phyloP scores from a whole-genome alignment of 2,113 vertebrate genomes.

The Physeter macrocephalus region DNA sequence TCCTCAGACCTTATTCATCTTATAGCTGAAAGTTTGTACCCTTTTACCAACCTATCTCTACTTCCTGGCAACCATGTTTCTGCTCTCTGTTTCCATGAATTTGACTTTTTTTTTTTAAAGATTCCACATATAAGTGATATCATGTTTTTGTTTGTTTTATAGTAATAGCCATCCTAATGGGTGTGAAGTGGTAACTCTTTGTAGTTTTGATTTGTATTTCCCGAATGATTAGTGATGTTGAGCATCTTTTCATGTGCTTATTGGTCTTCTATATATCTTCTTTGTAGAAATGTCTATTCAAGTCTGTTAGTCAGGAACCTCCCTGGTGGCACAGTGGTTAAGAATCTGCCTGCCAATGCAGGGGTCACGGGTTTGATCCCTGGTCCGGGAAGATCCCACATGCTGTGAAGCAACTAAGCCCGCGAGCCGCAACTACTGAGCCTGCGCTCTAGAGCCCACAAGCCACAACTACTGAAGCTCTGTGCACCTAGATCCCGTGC shows the following conservation, averaged over 20 bases:
- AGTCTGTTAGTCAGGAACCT: neutral
- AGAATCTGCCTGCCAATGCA: too few species aligned
- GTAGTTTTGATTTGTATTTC: neutral
- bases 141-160: neutral
- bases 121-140: neutral
- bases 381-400: too few species aligned
- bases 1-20: neutral
- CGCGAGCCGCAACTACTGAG: too few species aligned
- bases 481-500: accelerated
- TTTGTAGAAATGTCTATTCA: neutral
- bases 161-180: neutral
- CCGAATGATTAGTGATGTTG: neutral
- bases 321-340: too few species aligned
- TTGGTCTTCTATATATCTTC: neutral
- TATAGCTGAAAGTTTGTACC: neutral
- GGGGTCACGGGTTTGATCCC: too few species aligned
- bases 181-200: neutral
- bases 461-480: too few species aligned
- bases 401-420: too few species aligned
- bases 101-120: neutral
- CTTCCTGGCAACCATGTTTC: neutral
- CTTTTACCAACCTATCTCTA: neutral
- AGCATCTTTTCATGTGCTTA: neutral
- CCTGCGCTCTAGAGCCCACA: too few species aligned
- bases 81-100: neutral